Percentiles rank a stretch among this genome's conserved stretches.
Evolutionary conservation across 1,140 invertebrate species (phyloP).

Genomic region (Hyphantria cunea): DNA sequence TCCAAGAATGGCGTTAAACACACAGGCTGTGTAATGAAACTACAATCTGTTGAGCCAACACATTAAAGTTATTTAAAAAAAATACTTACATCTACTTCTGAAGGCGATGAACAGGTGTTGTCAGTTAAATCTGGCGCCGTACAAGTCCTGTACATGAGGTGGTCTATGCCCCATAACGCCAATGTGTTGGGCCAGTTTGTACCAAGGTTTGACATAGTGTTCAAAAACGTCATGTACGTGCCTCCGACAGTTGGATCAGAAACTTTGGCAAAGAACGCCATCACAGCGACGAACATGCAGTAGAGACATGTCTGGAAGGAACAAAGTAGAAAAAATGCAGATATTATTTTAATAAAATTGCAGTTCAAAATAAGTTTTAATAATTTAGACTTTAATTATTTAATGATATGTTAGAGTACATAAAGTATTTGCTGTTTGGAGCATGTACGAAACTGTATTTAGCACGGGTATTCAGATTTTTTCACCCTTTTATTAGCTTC

Average conservation of each 20-base stretch:
- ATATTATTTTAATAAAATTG: neutral
- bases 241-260: constrained; percentile 97
- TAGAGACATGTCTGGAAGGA: constrained; percentile 84
- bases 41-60: too few relatives aligned
- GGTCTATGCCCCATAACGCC: constrained; percentile 95
- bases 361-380: too few relatives aligned
- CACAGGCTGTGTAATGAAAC: too few relatives aligned
- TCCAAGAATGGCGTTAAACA: too few relatives aligned
- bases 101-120: constrained; percentile 65
- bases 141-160: constrained; percentile 91
- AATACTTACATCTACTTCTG: constrained; percentile 68
- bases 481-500: too few relatives aligned
- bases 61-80: too few relatives aligned
- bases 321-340: neutral
- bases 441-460: too few relatives aligned
- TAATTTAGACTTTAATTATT: too few relatives aligned
- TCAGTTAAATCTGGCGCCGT: constrained; percentile 65
- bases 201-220: constrained; percentile 97
- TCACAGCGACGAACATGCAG: constrained; percentile 87
- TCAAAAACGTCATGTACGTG: constrained; percentile 99
- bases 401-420: too few relatives aligned
- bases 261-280: constrained; percentile 88
- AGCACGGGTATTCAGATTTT: too few relatives aligned
- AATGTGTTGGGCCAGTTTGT: constrained; percentile 98
- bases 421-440: too few relatives aligned